phyloP scores from a whole-genome alignment of 2,888 invertebrate species.

The Noctua fimbriata region DNA sequence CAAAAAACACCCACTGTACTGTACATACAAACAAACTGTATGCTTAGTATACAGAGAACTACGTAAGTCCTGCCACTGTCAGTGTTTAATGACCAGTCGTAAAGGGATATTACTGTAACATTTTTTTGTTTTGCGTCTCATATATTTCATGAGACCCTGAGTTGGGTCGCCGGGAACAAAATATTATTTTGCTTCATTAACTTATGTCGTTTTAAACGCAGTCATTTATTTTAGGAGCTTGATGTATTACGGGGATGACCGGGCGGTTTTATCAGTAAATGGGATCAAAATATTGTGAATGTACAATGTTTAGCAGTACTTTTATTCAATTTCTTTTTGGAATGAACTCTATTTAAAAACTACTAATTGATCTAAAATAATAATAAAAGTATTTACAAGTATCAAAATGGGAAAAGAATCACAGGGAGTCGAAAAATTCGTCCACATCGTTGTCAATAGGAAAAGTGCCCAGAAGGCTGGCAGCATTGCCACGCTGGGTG shows the following conservation, averaged over 20 bases:
- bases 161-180: constrained; percentile 42
- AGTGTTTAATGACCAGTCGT: constrained; percentile 80
- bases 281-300: not conserved
- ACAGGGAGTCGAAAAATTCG: too few relatives aligned
- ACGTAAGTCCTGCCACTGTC: constrained; percentile 73
- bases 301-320: not conserved
- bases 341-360: too few relatives aligned
- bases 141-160: constrained; percentile 62
- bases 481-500: too few relatives aligned
- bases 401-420: too few relatives aligned
- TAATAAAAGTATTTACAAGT: too few relatives aligned
- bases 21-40: constrained; percentile 56
- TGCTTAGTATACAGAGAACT: constrained; percentile 55
- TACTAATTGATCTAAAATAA: too few relatives aligned
- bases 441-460: too few relatives aligned
- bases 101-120: constrained; percentile 77
- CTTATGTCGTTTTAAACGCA: constrained; percentile 44
- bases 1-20: not conserved
- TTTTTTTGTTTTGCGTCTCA: constrained; percentile 72
- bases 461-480: too few relatives aligned
- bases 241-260: not conserved
- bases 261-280: not conserved
- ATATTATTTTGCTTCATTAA: constrained; percentile 50
- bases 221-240: constrained; percentile 34
- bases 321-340: not conserved